Percentiles rank a stretch among this genome's conserved stretches.
Conservation (phyloP, 1,140 invertebrate species). For the Neodiprion virginianus region DNA sequence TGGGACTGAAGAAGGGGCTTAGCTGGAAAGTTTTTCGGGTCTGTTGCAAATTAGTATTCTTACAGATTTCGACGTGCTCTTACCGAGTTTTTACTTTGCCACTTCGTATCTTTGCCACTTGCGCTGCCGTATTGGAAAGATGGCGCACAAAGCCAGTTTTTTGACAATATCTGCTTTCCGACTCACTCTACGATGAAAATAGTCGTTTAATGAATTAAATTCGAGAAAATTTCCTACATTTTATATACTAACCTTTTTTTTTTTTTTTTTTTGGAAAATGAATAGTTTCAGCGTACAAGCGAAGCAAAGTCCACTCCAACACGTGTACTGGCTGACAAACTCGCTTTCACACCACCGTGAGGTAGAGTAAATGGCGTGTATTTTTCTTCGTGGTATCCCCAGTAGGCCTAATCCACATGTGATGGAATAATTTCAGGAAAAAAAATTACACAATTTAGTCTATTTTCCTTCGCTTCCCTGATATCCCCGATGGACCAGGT, state of each 20-base stretch:
- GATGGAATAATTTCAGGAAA: no score
- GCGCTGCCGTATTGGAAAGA: background rate
- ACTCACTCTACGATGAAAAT: background rate
- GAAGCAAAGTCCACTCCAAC: background rate
- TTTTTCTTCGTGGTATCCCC: no score
- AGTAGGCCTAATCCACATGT: no score
- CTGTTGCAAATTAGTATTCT: background rate
- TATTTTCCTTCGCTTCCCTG: no score
- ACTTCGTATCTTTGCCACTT: background rate
- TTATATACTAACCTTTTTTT: background rate
- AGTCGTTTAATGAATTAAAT: background rate
- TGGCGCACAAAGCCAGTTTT: slow-evolving; percentile 1
- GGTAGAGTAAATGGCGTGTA: background rate
- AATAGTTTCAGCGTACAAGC: background rate
- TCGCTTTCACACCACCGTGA: background rate
- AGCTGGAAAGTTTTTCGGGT: background rate
- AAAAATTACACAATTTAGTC: no score
- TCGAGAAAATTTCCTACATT: background rate
- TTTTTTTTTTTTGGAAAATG: background rate
- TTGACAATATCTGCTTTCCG: background rate
- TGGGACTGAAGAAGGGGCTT: background rate
- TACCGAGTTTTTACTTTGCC: background rate
- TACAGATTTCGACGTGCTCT: background rate
- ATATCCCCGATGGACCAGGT: no score
- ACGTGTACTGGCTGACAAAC: background rate